Evolutionary conservation across 2,888 invertebrate genomes (phyloP).

Genomic region (Eurois occulta): DNA sequence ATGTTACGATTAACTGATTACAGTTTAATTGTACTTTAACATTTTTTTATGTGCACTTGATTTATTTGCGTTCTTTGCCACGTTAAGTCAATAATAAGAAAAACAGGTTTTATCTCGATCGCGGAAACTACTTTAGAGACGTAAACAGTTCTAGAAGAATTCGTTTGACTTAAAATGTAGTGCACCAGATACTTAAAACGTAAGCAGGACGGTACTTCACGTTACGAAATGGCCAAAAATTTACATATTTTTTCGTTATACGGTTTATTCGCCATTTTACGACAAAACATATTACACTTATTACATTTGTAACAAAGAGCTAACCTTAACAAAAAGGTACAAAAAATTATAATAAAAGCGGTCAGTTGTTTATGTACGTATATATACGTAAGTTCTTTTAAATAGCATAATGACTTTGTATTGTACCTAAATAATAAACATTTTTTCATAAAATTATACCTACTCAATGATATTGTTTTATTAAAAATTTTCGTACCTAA

Average conservation of each 20-base stretch:
- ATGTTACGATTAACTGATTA: conserved; percentile 31
- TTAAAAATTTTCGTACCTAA: not conserved
- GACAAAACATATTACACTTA: conserved; percentile 17
- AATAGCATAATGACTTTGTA: not conserved
- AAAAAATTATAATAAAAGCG: not conserved
- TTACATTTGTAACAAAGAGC: too few relatives aligned
- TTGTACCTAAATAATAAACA: not conserved
- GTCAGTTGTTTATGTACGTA: not conserved
- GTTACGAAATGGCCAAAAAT: conserved; percentile 32
- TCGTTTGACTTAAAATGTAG: conserved; percentile 40
- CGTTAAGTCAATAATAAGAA: not conserved
- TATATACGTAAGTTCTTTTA: not conserved
- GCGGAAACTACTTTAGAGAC: conserved; percentile 16
- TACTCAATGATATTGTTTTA: not conserved
- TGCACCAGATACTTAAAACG: conserved; percentile 24
- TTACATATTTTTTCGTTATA: conserved; percentile 47
- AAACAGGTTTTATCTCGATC: conserved; percentile 21
- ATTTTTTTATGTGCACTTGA: conserved; percentile 20
- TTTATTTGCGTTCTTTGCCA: conserved; percentile 38
- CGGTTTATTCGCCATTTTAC: conserved; percentile 20
- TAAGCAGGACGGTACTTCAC: not conserved
- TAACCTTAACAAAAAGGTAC: conserved; percentile 25
- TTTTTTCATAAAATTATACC: not conserved
- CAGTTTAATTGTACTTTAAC: conserved; percentile 34
- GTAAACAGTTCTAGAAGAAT: conserved; percentile 33